These are phyloP conservation scores for Zingel zingel DNA, from an alignment of 2,113 vertebrate species.

Conservation along the genomic window DNA sequence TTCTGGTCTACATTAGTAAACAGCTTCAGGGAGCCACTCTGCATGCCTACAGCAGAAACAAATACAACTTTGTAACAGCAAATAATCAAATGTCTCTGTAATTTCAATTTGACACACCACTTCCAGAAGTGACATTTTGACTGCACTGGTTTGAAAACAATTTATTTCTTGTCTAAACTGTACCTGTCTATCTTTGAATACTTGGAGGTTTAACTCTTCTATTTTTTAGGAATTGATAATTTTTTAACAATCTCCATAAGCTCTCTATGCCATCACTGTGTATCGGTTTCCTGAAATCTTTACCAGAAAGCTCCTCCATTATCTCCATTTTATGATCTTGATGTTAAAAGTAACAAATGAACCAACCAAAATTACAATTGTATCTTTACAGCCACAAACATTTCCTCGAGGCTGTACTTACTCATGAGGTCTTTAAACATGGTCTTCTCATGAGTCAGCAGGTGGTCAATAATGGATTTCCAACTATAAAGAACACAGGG, in stretches of 20 bases:
- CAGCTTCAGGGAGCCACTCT: conserved; percentile 94
- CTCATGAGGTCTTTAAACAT: conserved; percentile 99
- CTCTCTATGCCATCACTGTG: neutral
- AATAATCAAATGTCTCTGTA: neutral
- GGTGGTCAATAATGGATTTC: conserved; percentile 95
- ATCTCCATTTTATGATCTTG: neutral
- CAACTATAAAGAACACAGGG: conserved; percentile 83
- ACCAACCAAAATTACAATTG: neutral
- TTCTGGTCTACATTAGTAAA: conserved; percentile 93
- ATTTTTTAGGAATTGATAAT: neutral
- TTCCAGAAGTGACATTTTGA: neutral
- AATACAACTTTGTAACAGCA: conserved; percentile 3
- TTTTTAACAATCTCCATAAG: neutral
- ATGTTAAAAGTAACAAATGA: neutral
- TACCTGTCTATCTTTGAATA: neutral
- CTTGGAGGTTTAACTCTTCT: neutral
- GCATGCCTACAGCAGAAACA: conserved; percentile 87
- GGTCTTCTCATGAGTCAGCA: conserved; percentile 97
- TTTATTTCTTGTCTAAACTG: neutral
- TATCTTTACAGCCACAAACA: neutral
- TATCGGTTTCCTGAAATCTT: neutral
- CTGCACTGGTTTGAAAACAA: neutral
- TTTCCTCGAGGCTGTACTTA: conserved; percentile 82
- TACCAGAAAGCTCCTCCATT: neutral
- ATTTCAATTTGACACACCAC: neutral